Base-by-base conservation (phyloP, 2,113 vertebrate genomes). In the Eulacestoma nigropectus region DNA sequence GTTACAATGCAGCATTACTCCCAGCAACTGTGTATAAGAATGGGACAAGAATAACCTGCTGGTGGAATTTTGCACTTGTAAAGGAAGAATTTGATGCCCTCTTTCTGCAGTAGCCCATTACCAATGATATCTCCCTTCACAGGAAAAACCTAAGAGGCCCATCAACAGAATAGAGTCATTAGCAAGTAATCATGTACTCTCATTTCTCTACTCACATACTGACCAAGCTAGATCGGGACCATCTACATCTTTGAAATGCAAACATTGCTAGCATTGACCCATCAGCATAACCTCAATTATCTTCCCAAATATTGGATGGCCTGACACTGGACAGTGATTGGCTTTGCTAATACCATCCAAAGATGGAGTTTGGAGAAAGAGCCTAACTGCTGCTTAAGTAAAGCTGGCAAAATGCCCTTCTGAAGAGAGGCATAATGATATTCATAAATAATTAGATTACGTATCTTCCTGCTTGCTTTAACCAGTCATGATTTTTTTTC, bases 391-490 rank as follows among this genome's bases (percentile, higher is more conserved):
- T 84, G 44, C 85, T 84, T 90, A 87, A 94, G 90, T 75, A 89
- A 94, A 74, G 60, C 79, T 93, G 88, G 90, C 79, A 95, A 93
- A 94, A 84, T 50, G 64, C 83, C 90, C 22, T 84, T 84, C 83
- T 93, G 76, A 89, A 89, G 60, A 83, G 42, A 92, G 26, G 22
- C 62, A 75, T 75, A 90, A 75, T 60, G 49, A 72, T 90, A 59
- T 86, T 92, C 72, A 95, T 93, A 75, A 94, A 78, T 95, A 94
- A 94, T 93, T 64, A 91, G 55, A 55, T 84, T 78, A 90, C 86
- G 63, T 72, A 64, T 93, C 64, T 84, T 56, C 37, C 56, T 3
- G 7, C 79, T 88, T 92, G 25, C 82, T 90, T 86, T 95, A 93
- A 67, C 33, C 42, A 95, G 35, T 27, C 52, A 68, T 84, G n/a